phyloP scores from a whole-genome alignment of 2,113 vertebrate genomes.

The Sigmodon hispidus region DNA sequence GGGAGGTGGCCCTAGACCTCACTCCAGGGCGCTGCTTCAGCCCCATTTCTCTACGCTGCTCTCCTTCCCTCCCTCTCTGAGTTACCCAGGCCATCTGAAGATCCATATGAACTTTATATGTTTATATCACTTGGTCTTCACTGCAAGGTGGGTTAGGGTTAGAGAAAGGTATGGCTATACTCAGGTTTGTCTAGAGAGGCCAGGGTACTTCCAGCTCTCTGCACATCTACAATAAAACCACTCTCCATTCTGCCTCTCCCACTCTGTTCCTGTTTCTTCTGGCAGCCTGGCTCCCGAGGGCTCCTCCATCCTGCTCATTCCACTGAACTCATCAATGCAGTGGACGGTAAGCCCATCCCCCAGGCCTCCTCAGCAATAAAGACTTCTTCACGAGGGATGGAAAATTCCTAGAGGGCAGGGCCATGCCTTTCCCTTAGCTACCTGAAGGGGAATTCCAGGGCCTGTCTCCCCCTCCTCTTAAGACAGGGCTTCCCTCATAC shows the following conservation, averaged over 20 bases:
- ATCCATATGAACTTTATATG: not conserved
- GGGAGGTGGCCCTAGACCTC: not conserved
- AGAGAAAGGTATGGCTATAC: not conserved
- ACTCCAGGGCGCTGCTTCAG: not conserved
- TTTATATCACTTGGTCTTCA: not conserved
- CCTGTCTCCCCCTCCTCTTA: not conserved
- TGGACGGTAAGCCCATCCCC: not conserved
- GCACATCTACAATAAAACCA: not conserved
- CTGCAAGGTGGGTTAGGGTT: too few species aligned
- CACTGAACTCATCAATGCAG: not conserved
- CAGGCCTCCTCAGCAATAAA: not conserved
- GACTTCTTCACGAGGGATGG: constrained; percentile 36
- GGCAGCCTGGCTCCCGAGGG: not conserved
- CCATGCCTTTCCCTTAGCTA: constrained; percentile 25
- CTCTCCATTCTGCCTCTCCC: not conserved
- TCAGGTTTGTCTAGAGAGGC: not conserved
- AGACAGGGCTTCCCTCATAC: not conserved
- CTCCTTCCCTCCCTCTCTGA: not conserved
- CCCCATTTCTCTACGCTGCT: not conserved
- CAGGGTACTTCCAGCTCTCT: not conserved
- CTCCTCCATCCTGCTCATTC: not conserved
- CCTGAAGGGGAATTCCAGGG: constrained; percentile 15
- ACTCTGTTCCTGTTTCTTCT: not conserved
- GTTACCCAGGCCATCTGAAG: not conserved
- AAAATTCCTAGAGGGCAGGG: constrained; percentile 60